Evolutionary conservation across 2,888 invertebrate species (phyloP), one percentile per base, ranked within the genome.

Genomic region (Bugula neritina): DNA sequence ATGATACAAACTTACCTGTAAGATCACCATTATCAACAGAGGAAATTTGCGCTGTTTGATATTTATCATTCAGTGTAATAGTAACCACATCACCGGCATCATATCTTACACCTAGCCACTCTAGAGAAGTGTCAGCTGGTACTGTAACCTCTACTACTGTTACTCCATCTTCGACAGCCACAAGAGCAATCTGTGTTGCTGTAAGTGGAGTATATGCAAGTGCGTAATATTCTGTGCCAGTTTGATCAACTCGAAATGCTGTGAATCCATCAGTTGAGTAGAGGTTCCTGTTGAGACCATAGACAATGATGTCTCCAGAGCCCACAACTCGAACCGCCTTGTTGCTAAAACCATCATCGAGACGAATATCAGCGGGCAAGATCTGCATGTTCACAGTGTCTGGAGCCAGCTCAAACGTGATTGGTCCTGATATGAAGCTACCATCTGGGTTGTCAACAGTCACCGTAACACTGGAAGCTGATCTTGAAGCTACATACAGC

Each of bases 221-320:
- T 17, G 63, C 63, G 27, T 63, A 63, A 31, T 63, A 63, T 31
- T 63, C 63, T 34, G 27, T 34, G 29, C 63, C 63, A 25, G 27
- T 27, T 31, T 63, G 63, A 31, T 63, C 63, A 63, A 63, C 31
- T 29, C 63, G 3, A 31, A 63, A 63, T 25, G 63, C 63, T 3
- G 63, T 63, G n/a, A 63, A 63, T 29, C 63, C 63, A 27, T 63
- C 63, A 27, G 63, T 63, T 5, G 63, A 63, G 31, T 29, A 63
- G 2, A 13, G 29, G n/a, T 63, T 63, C n/a, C 63, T 63, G 34
- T 63, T 63, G 2, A 63, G 34, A 25, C 31, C 63, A 31, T 63
- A 63, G 27, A 63, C 63, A 63, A 63, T 63, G 34, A 63, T 27
- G 31, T 63, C 63, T 13, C 31, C 29, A 63, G 27, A 13, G n/a